Base-by-base conservation (phyloP, 2,113 vertebrate species). In the Rhegmatorhina hoffmannsi region DNA sequence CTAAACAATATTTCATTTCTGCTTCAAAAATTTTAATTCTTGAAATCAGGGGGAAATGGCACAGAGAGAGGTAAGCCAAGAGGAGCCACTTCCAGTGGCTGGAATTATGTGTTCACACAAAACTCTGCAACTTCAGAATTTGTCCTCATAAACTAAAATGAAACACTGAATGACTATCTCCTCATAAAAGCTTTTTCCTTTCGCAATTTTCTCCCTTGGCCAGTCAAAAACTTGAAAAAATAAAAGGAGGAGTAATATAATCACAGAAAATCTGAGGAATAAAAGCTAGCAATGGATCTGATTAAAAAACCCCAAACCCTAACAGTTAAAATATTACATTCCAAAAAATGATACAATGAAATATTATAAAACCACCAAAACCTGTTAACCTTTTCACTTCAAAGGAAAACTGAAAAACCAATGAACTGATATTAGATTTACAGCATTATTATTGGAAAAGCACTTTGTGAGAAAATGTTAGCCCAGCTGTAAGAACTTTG, bases 361-460 rank as follows among this genome's bases (percentile, higher is more conserved):
- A 81, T 46, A 44, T 8, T 16, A 1, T 23, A 58, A 69, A 13
- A 43, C 13, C 20, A 89, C 7, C 55, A 74, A 92, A 89, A 74
- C 73, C 55, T 77, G 77, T 86, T 62, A 81, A 78, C 60, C 50
- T 96, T 89, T 92, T 67, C n/a, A 91, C 24, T 74, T 95, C 60
- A 75, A 74, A 70, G 60, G 70, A 89, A 75, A 89, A 78, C 1
- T 81, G 60, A 74, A 89, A 94, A 87, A 58, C 1, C 19, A 67
- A 55, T 55, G 33, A 94, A 49, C 47, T 34, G 50, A 77, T 66
- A 74, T 13, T 70, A 66, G 93, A 52, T 69, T 55, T 80, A 11
- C 15, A 59, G 38, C 38, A 47, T 49, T 91, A 84, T 75, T 46
- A 55, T 19, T 55, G 68, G 73, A 84, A 92, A 87, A 84, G 43